A percentile compares a stretch with the other conserved stretches of the same genome.
phyloP scores from a whole-genome alignment of 2,113 vertebrate species.

The Daboia siamensis region DNA sequence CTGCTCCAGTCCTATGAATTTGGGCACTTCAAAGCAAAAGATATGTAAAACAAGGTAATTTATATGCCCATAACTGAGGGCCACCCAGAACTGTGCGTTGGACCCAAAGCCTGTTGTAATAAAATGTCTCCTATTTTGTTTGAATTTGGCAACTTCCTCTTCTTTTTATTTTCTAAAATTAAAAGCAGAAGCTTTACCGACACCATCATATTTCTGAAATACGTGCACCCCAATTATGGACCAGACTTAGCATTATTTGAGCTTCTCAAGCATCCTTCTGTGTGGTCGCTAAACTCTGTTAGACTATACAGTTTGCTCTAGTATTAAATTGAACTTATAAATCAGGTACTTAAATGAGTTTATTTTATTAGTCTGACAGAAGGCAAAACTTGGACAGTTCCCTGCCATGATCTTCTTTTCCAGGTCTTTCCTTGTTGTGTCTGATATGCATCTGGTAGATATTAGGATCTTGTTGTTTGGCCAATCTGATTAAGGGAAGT shows the following conservation, averaged over 20 bases:
- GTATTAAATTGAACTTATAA: background rate
- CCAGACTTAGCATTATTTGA: conserved; percentile 27
- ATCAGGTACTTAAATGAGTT: conserved; percentile 10
- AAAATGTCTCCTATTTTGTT: background rate
- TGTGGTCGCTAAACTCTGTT: background rate
- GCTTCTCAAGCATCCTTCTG: background rate
- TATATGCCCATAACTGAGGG: background rate
- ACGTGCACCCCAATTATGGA: conserved; percentile 22
- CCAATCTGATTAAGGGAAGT: conserved; percentile 1
- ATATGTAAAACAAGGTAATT: background rate
- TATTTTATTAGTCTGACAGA: conserved; percentile 9
- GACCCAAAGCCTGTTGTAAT: background rate
- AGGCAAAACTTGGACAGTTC: background rate
- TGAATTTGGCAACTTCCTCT: background rate
- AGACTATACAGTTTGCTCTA: background rate
- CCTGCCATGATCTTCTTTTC: background rate
- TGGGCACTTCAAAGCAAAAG: background rate
- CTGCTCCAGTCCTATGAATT: background rate
- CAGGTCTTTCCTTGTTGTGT: background rate
- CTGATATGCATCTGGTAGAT: background rate
- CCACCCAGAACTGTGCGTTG: background rate
- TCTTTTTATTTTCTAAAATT: conserved; percentile 1
- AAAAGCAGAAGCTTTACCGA: conserved; percentile 43
- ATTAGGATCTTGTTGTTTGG: background rate
- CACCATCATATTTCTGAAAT: conserved; percentile 33